Percentiles rank a stretch among this genome's conserved stretches.
phyloP scores from a whole-genome alignment of 2,888 invertebrate species.

The Nomada fucata region DNA sequence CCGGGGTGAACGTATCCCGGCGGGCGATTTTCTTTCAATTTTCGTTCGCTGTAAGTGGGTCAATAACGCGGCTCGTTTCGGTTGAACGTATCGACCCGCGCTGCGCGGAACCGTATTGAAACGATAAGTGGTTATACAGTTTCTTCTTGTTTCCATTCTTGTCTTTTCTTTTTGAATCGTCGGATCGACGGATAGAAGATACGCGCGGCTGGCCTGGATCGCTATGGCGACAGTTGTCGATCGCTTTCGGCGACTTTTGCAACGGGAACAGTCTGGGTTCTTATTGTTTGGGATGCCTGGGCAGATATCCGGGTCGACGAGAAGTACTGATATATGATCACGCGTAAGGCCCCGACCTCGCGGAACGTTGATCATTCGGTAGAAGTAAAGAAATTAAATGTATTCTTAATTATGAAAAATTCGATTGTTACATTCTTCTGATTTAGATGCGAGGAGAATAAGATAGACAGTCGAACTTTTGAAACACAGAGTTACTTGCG shows the following conservation, averaged over 20 bases:
- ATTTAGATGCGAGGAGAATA: neutral
- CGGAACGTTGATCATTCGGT: too few species aligned
- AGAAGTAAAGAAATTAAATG: too few species aligned
- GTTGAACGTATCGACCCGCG: neutral
- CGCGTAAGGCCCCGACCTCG: too few species aligned
- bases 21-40: neutral
- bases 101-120: neutral
- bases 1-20: neutral
- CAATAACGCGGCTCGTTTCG: constrained; percentile 27
- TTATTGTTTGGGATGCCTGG: too few species aligned
- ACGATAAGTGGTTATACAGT: neutral
- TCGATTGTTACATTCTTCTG: neutral
- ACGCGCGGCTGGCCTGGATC: too few species aligned
- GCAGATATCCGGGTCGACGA: too few species aligned
- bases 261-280: too few species aligned
- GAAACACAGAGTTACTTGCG: neutral
- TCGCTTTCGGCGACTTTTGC: too few species aligned
- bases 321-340: too few species aligned
- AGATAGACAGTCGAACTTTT: neutral
- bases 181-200: too few species aligned
- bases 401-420: neutral
- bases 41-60: constrained; percentile 35
- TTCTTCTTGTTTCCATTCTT: neutral
- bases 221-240: too few species aligned
- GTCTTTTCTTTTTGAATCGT: neutral